Evolutionary conservation across 2,797 vertebrate species (phyloP).

Genomic region (Megaceryle alcyon): DNA sequence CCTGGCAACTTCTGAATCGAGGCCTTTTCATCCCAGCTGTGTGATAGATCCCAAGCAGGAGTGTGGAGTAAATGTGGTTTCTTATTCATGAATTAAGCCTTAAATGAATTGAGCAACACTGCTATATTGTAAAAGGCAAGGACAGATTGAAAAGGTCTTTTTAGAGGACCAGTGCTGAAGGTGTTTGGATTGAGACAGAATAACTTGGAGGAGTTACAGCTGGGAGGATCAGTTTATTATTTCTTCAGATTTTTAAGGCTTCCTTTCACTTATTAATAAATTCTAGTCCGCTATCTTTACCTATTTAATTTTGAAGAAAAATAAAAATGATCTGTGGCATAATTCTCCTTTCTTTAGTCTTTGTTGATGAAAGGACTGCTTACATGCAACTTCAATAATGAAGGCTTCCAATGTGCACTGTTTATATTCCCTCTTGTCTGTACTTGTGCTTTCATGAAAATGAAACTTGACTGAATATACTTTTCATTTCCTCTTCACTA

Average conservation of each 20-base stretch:
- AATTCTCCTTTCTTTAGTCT: constrained; percentile 44
- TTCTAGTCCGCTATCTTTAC: constrained; percentile 50
- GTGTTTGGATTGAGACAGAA: constrained; percentile 72
- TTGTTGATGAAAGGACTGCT: constrained; percentile 46
- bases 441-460: constrained; percentile 21
- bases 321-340: constrained; percentile 50
- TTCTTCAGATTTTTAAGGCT: constrained; percentile 64
- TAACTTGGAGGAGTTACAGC: constrained; percentile 66
- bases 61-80: constrained; percentile 60
- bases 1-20: constrained; percentile 62
- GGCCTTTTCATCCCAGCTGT: constrained; percentile 64
- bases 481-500: constrained; percentile 58
- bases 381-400: constrained; percentile 44
- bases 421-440: constrained; percentile 36
- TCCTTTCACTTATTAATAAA: constrained; percentile 69
- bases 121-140: constrained; percentile 69
- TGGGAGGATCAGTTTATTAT: constrained; percentile 69
- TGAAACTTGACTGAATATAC: constrained; percentile 33
- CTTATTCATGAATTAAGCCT: constrained; percentile 70
- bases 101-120: constrained; percentile 71
- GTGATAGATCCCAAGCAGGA: constrained; percentile 59
- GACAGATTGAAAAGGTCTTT: constrained; percentile 68
- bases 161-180: constrained; percentile 49
- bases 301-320: constrained; percentile 64
- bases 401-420: constrained; percentile 32